Evolutionary conservation across 2,888 invertebrate species (phyloP), one percentile per base, ranked within the genome.

Genomic region (Agriopis marginaria): DNA sequence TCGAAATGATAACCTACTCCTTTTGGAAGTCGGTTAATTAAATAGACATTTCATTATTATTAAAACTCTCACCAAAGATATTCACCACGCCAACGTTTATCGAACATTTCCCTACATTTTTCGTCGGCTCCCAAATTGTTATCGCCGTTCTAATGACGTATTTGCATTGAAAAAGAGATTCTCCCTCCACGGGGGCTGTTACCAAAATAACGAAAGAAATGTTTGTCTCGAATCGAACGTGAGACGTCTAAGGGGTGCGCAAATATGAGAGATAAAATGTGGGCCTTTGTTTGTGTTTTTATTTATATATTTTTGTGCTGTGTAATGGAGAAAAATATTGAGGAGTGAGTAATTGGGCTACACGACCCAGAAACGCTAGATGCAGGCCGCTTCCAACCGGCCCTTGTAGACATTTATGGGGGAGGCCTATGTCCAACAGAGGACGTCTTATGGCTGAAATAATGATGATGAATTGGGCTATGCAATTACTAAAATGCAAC

Each of bases 81-180:
- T 47, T 32, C 44, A 58, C 32, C 32, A 58, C 23, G 32, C 55
- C n/a, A 11, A 17, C 17, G 10, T 63, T 67, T 67, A 62, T 47
- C 23, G 56, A 58, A 58, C 51, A 44, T 64, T 68, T 60, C 50
- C 49, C 42, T 14, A 42, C 54, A 55, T 67, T 61, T 56, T 61
- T 58, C 58, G 69, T 45, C 62, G 23, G 61, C 23, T 53, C 61
- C 17, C 62, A 62, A 70, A 63, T 66, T 66, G 88, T 87, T 86
- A 85, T 83, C 85, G 83, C 75, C 72, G 82, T 75, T 82, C 83
- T 89, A 90, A 90, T 89, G 89, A 89, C 79, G 86, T 88, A 90
- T 90, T 90, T 89, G 89, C 91, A 90, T 90, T 81, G 82, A 82
- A 86, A 89, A 88, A 87, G 87, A 89, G 86, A 88, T 85, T 79